Conservation (phyloP, 2,797 vertebrate species). For the Tamandua tetradactyla region DNA sequence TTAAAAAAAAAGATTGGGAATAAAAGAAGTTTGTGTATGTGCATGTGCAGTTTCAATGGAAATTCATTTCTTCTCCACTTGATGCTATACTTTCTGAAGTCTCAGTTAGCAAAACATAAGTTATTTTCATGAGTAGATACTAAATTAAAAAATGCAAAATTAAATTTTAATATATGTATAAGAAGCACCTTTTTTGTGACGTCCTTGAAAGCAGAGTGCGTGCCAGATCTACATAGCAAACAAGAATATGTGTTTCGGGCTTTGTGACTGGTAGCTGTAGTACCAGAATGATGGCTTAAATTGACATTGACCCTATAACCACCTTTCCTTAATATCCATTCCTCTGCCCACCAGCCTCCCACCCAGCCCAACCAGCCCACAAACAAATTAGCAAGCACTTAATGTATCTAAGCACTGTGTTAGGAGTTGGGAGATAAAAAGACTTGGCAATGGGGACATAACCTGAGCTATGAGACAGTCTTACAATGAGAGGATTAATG, state of each 20-base stretch:
- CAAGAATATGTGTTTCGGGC: neutral
- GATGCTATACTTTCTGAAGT: conserved; percentile 44
- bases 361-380: neutral
- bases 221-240: fast-evolving
- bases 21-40: neutral
- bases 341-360: neutral
- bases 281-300: neutral
- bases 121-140: neutral
- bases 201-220: neutral
- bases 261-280: neutral
- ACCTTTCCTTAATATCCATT: neutral
- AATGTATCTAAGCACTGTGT: neutral
- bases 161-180: neutral
- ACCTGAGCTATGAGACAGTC: neutral
- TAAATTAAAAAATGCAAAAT: neutral
- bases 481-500: neutral
- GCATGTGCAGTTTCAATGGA: neutral
- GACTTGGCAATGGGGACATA: neutral
- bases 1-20: neutral
- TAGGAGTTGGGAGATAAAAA: neutral
- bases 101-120: conserved; percentile 20
- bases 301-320: neutral
- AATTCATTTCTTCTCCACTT: conserved; percentile 4
- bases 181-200: neutral
- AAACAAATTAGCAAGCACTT: neutral